phyloP scores from a whole-genome alignment of 2,113 vertebrate species.

The Anoura caudifer region DNA sequence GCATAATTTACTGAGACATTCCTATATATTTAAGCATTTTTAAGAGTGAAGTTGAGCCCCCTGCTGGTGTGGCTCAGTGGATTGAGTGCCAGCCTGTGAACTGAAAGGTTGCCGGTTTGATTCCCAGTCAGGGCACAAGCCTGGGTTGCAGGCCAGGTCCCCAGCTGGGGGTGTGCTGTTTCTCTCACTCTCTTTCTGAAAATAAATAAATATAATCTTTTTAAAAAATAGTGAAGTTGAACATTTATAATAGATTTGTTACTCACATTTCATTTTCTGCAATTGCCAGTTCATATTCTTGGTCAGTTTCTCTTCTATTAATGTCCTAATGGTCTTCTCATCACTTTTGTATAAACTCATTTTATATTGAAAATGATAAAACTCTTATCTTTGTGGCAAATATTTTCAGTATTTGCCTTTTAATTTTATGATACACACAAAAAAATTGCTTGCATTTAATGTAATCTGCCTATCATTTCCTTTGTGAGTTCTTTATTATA shows the following conservation, averaged over 20 bases:
- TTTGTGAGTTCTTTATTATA: background rate
- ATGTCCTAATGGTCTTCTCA: background rate
- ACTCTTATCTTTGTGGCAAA: background rate
- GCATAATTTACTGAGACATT: background rate
- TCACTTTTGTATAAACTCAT: background rate
- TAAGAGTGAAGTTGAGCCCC: background rate
- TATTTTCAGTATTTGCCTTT: background rate
- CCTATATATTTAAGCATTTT: background rate
- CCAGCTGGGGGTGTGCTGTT: no score
- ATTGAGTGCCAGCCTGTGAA: no score
- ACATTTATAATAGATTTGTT: background rate
- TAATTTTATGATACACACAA: background rate
- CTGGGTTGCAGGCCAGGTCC: no score
- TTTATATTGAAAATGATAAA: background rate
- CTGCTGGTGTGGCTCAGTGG: no score
- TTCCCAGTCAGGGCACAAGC: no score
- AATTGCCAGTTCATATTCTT: background rate
- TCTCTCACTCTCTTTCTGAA: no score
- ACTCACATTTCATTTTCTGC: background rate
- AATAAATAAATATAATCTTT: no score
- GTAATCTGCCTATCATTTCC: background rate
- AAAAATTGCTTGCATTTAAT: background rate
- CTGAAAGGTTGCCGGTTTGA: no score
- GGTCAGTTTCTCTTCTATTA: background rate
- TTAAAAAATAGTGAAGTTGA: background rate